phyloP scores from a whole-genome alignment of 2,888 invertebrate species.

The Busseola fusca region DNA sequence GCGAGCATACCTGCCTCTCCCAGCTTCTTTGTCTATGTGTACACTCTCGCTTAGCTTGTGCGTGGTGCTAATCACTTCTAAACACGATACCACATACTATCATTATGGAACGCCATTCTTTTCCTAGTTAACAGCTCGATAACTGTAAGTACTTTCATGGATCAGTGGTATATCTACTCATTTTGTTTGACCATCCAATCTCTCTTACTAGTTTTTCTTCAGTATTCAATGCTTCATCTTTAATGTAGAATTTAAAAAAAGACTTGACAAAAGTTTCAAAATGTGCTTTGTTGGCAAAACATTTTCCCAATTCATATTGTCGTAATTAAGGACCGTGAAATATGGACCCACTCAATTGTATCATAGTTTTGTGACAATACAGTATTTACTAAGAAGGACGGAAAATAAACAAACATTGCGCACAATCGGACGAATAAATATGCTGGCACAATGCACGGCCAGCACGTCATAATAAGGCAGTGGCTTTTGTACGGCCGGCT shows the following conservation, averaged over 20 bases:
- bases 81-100: slow-evolving; percentile 83
- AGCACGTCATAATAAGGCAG: slow-evolving; percentile 88
- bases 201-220: slow-evolving; percentile 39
- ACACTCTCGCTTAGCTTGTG: slow-evolving; percentile 77
- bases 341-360: slow-evolving; percentile 81
- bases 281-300: slow-evolving; percentile 73
- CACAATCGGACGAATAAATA: slow-evolving; percentile 86
- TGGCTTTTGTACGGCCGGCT: slow-evolving; percentile 84
- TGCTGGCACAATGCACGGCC: slow-evolving; percentile 85
- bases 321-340: slow-evolving; percentile 84
- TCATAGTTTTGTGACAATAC: slow-evolving; percentile 81
- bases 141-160: slow-evolving; percentile 76
- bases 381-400: slow-evolving; percentile 85
- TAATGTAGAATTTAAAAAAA: slow-evolving; percentile 23
- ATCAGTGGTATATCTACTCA: slow-evolving; percentile 66
- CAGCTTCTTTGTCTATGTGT: slow-evolving; percentile 76
- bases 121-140: slow-evolving; percentile 81
- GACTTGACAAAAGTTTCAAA: slow-evolving; percentile 42
- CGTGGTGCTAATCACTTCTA: slow-evolving; percentile 81
- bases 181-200: slow-evolving; percentile 66
- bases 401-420: slow-evolving; percentile 87
- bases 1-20: slow-evolving; percentile 71
- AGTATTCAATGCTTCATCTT: slow-evolving; percentile 37
- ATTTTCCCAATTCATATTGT: slow-evolving; percentile 69
- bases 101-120: slow-evolving; percentile 84